Conservation (phyloP, 2,797 vertebrate genomes). For the Sibirionetta formosa region DNA sequence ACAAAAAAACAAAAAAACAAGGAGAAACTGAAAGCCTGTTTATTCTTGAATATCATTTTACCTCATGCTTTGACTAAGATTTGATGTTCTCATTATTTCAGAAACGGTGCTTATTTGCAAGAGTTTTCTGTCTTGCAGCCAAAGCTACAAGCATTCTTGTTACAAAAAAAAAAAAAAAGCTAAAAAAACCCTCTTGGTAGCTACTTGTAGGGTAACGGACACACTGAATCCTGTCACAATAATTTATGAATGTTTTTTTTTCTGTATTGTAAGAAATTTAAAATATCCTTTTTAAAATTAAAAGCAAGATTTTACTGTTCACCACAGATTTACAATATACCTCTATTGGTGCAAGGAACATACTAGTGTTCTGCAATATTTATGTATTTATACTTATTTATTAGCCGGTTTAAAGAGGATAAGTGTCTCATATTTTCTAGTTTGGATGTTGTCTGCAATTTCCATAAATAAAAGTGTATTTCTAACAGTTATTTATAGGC, state of each 20-base stretch:
- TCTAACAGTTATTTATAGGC: neutral
- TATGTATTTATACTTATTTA: slow-evolving; percentile 63
- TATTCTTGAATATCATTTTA: slow-evolving; percentile 12
- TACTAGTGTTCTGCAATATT: slow-evolving; percentile 5
- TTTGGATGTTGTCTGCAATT: slow-evolving; percentile 21
- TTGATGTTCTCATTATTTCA: slow-evolving; percentile 2
- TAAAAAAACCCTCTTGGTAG: neutral
- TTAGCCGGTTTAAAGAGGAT: slow-evolving; percentile 16
- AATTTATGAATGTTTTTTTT: neutral
- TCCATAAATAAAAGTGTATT: neutral
- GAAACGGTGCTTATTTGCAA: slow-evolving; percentile 48
- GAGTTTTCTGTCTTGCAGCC: slow-evolving; percentile 20
- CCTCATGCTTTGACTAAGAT: slow-evolving; percentile 7
- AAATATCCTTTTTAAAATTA: slow-evolving; percentile 30
- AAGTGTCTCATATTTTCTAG: neutral
- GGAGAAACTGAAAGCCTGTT: neutral
- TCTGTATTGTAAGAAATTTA: neutral
- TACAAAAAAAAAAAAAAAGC: neutral
- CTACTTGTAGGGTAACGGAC: neutral
- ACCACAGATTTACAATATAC: neutral
- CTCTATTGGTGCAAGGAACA: neutral
- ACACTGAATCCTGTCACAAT: neutral
- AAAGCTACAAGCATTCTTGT: slow-evolving; percentile 2
- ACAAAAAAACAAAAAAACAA: neutral
- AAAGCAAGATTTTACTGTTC: neutral